Percentiles rank a stretch among this genome's conserved stretches.
Conservation (phyloP, 64 coral and sea anemone species). For the Acropora tenuis region DNA sequence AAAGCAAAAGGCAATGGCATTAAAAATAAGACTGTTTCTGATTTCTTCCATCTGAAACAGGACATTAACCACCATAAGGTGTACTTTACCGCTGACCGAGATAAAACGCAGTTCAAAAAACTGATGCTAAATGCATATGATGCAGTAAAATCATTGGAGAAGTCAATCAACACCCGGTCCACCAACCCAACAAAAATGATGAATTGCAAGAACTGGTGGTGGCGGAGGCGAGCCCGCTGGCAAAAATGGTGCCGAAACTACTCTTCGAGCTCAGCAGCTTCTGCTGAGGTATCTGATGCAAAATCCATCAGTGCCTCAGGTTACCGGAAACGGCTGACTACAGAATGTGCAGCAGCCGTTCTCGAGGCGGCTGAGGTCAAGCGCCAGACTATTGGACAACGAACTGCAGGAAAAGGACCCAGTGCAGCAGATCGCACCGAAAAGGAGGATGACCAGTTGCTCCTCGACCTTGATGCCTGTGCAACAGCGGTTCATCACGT, state of each 20-base stretch:
- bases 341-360: slow-evolving; percentile 40
- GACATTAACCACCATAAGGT: slow-evolving; percentile 4
- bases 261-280: not conserved
- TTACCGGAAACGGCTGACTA: slow-evolving; percentile 29
- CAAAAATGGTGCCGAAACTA: slow-evolving; percentile 9
- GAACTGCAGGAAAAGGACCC: slow-evolving; percentile 1
- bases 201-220: slow-evolving; percentile 57
- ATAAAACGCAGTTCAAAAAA: not conserved
- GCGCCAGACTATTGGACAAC: slow-evolving; percentile 18
- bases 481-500: slow-evolving; percentile 18
- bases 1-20: slow-evolving; percentile 30
- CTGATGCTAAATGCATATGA: slow-evolving; percentile 19
- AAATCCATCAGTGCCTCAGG: slow-evolving; percentile 51
- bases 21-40: slow-evolving; percentile 26
- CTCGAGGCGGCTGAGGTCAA: slow-evolving; percentile 45
- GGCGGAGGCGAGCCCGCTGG: slow-evolving; percentile 15
- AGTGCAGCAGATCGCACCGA: slow-evolving; percentile 38
- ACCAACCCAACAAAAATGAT: slow-evolving; percentile 55
- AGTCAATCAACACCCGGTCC: slow-evolving; percentile 20
- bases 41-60: slow-evolving; percentile 7
- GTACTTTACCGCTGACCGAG: not conserved
- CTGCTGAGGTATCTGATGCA: slow-evolving; percentile 43
- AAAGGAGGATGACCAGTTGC: slow-evolving; percentile 19
- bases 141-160: not conserved
- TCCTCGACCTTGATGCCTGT: slow-evolving; percentile 9